These are phyloP conservation scores for Paraplagusia blochii DNA, from an alignment of 2,113 vertebrate genomes.

Conservation along the genomic window DNA sequence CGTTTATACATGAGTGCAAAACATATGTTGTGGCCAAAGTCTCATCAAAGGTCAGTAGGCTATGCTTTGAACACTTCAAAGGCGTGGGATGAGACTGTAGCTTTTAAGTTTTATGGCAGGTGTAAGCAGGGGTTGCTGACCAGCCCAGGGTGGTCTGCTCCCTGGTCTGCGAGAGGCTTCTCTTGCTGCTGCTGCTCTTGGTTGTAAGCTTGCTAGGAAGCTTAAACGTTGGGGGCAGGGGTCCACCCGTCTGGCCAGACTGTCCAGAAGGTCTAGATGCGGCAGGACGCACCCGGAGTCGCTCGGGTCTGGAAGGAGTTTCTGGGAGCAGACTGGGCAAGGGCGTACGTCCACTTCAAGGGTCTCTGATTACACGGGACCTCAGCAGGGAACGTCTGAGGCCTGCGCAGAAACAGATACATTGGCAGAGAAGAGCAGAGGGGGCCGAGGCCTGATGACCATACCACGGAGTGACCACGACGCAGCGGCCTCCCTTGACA, in stretches of 20 bases:
- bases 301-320: slow-evolving; percentile 72
- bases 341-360: slow-evolving; percentile 95
- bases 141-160: slow-evolving; percentile 84
- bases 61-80: slow-evolving; percentile 97
- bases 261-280: slow-evolving; percentile 80
- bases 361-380: slow-evolving; percentile 95
- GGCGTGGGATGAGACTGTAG: slow-evolving; percentile 80
- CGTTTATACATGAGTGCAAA: slow-evolving; percentile 82
- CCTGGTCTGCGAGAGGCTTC: slow-evolving; percentile 67
- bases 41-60: slow-evolving; percentile 88
- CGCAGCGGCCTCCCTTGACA: slow-evolving; percentile 50
- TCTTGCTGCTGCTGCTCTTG: slow-evolving; percentile 52
- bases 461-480: slow-evolving; percentile 65
- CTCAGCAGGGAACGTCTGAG: slow-evolving; percentile 90
- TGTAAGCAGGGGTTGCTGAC: slow-evolving; percentile 90
- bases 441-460: slow-evolving; percentile 76
- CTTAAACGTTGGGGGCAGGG: slow-evolving; percentile 54
- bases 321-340: slow-evolving; percentile 82
- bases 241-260: slow-evolving; percentile 67
- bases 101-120: slow-evolving; percentile 97
- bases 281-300: slow-evolving; percentile 78
- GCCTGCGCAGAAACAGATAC: slow-evolving; percentile 80
- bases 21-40: slow-evolving; percentile 84
- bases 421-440: slow-evolving; percentile 75
- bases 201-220: slow-evolving; percentile 27